Conservation (phyloP, 2,113 vertebrate species). For the Rhynchopsitta pachyrhyncha region DNA sequence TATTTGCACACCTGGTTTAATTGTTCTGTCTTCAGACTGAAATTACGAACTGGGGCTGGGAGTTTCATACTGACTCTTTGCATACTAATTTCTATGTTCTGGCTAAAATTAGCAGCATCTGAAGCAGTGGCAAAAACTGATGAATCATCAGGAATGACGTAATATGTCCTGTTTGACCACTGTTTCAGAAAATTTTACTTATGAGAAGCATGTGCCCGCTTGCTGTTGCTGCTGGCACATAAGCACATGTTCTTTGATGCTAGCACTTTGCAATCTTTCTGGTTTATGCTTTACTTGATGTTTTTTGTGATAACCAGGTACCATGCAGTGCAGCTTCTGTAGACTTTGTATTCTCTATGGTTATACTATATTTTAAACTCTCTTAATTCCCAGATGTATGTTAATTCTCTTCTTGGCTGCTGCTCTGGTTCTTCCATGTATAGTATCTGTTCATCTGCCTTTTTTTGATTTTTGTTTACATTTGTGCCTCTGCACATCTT, state of each 20-base stretch:
- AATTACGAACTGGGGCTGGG: neutral
- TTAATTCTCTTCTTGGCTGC: neutral
- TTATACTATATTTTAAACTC: neutral
- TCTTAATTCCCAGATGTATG: neutral
- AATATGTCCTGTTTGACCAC: neutral
- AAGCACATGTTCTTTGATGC: neutral
- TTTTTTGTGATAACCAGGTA: neutral
- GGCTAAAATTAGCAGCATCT: neutral
- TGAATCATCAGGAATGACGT: neutral
- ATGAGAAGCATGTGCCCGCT: neutral
- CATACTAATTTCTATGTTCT: neutral
- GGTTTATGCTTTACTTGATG: neutral
- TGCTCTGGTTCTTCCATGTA: neutral
- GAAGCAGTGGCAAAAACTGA: neutral
- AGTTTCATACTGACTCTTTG: neutral
- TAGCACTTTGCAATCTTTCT: neutral
- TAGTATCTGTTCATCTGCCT: constrained; percentile 26
- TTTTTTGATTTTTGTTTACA: constrained; percentile 40
- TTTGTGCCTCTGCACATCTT: constrained; percentile 3
- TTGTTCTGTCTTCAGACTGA: neutral
- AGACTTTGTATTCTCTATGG: neutral
- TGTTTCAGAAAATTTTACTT: neutral
- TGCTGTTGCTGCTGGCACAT: neutral
- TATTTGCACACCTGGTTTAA: neutral
- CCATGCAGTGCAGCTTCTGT: neutral